Conservation (phyloP, 2,113 vertebrate species). For the Panthera uncia region DNA sequence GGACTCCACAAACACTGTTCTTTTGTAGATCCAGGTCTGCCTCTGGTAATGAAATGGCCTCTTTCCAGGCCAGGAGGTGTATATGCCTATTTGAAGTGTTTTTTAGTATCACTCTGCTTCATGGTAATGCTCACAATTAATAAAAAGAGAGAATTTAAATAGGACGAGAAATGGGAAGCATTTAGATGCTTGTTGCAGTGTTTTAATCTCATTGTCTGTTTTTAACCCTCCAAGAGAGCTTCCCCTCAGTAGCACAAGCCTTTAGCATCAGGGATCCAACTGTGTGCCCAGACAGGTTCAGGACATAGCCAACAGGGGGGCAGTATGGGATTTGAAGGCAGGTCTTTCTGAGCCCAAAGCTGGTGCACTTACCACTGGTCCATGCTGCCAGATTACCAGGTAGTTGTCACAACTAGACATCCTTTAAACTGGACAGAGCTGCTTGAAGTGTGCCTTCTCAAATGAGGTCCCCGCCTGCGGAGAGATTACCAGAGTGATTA, state of each 20-base stretch:
- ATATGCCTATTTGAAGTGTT: background rate
- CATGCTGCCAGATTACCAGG: background rate
- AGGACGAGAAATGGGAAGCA: background rate
- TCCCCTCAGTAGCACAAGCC: background rate
- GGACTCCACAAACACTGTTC: background rate
- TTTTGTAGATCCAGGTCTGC: background rate
- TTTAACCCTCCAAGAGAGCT: background rate
- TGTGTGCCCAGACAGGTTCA: background rate
- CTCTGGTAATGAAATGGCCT: background rate
- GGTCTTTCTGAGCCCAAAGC: background rate
- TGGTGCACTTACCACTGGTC: background rate
- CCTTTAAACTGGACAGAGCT: background rate
- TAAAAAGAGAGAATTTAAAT: background rate
- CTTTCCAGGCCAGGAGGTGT: background rate
- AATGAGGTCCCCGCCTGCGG: background rate
- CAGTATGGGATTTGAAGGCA: background rate
- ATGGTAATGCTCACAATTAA: background rate
- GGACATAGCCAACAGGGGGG: background rate
- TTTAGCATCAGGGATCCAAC: background rate
- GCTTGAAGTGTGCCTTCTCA: fast-evolving
- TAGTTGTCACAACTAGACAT: too few relatives aligned
- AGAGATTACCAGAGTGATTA: background rate
- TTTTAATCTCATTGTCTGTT: background rate
- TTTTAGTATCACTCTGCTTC: background rate
- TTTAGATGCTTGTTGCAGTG: background rate